These are phyloP conservation scores for Ctenoplectra terminalis DNA, from an alignment of 1,140 invertebrate species.

Conservation along the genomic window DNA sequence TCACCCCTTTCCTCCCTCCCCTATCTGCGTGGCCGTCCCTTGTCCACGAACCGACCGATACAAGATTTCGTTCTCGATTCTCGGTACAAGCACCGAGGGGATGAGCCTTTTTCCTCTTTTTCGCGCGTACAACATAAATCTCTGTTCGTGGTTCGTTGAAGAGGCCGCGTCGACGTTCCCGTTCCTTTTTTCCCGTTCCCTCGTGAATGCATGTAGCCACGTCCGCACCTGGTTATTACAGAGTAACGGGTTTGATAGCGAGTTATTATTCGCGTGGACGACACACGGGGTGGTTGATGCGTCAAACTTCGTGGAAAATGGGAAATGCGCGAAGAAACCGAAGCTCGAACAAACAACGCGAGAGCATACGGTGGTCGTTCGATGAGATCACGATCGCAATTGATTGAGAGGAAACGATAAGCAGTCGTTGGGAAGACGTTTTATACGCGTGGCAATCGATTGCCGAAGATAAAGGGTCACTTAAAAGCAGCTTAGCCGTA, in stretches of 20 bases:
- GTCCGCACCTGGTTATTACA: constrained; percentile 58
- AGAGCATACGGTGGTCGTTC: neutral
- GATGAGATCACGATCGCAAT: neutral
- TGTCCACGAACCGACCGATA: constrained; percentile 35
- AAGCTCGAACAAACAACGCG: neutral
- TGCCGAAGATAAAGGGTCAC: neutral
- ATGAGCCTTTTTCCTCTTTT: constrained; percentile 41
- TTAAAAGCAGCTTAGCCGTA: constrained; percentile 1
- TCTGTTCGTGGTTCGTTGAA: constrained; percentile 52
- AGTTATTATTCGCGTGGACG: constrained; percentile 54
- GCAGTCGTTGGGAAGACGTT: neutral
- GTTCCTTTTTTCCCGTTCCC: constrained; percentile 29
- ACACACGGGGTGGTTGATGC: neutral
- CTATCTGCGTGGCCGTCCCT: constrained; percentile 23
- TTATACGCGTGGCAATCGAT: neutral
- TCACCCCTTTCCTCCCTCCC: constrained; percentile 12
- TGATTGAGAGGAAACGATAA: neutral
- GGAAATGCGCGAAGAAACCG: neutral
- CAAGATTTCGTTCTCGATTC: constrained; percentile 65
- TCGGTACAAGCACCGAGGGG: constrained; percentile 35
- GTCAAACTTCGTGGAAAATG: no score
- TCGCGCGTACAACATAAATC: constrained; percentile 57
- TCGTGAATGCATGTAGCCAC: constrained; percentile 31
- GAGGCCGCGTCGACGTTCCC: constrained; percentile 21
- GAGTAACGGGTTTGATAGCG: constrained; percentile 48